These are phyloP conservation scores for Dromaius novaehollandiae DNA, from an alignment of 2,113 vertebrate species.

Conservation along the genomic window DNA sequence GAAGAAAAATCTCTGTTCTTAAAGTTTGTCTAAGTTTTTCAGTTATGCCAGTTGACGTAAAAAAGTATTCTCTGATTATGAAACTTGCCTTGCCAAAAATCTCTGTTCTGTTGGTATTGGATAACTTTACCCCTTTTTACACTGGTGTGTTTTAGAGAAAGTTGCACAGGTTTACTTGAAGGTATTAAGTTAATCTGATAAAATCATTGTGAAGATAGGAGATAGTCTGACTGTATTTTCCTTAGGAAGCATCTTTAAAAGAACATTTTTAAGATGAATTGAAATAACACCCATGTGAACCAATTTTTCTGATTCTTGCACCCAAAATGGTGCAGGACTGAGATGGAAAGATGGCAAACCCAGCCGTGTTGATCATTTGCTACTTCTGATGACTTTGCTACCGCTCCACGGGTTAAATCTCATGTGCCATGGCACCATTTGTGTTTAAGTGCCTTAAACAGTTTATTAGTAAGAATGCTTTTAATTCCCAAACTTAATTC, in stretches of 20 bases:
- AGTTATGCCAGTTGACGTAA: too few species aligned
- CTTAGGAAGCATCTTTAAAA: neutral
- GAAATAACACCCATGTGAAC: neutral
- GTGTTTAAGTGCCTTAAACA: neutral
- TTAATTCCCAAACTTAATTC: neutral
- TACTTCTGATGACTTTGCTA: neutral
- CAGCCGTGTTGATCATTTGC: too few species aligned
- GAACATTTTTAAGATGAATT: neutral
- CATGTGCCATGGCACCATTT: neutral
- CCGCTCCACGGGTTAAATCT: neutral
- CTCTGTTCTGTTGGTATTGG: too few species aligned
- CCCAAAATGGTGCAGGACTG: neutral
- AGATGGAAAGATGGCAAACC: too few species aligned
- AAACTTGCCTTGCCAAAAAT: too few species aligned
- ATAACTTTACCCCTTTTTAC: too few species aligned
- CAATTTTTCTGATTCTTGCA: neutral
- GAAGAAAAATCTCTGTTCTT: too few species aligned
- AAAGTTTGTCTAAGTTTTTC: too few species aligned
- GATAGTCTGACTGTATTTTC: neutral
- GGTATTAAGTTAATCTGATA: neutral
- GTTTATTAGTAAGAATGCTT: too few species aligned
- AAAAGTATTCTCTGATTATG: too few species aligned
- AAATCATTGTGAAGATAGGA: neutral
- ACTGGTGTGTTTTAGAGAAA: too few species aligned
- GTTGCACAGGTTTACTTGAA: neutral